phyloP scores from a whole-genome alignment of 2,888 invertebrate species.

The Caradrina kadenii region DNA sequence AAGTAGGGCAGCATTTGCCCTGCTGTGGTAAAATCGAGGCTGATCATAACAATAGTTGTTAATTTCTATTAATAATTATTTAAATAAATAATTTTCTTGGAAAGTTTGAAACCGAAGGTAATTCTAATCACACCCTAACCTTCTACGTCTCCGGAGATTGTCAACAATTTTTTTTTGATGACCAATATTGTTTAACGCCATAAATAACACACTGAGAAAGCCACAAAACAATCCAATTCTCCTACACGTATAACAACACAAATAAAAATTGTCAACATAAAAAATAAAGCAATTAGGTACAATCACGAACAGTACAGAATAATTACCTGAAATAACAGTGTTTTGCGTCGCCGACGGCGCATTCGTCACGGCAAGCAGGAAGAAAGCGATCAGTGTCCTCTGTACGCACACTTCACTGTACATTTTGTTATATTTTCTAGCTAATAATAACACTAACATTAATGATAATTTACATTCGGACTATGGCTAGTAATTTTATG shows the following conservation, averaged over 20 bases:
- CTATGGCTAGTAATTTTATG: conserved; percentile 54
- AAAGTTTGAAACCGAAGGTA: no score
- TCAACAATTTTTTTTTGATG: no score
- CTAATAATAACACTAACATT: conserved; percentile 73
- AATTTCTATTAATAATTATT: no score
- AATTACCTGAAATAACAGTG: conserved; percentile 80
- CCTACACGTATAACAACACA: background rate
- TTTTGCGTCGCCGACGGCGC: conserved; percentile 84
- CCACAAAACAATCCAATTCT: background rate
- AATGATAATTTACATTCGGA: conserved; percentile 63
- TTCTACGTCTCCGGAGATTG: no score
- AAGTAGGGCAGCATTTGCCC: no score
- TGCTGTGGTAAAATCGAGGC: no score
- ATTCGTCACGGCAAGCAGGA: conserved; percentile 78
- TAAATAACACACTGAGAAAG: background rate
- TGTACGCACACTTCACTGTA: conserved; percentile 76
- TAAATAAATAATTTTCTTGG: no score
- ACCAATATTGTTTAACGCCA: no score
- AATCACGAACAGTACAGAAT: conserved; percentile 22
- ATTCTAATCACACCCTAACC: no score
- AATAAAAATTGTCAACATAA: background rate
- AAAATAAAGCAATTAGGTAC: conserved; percentile 38
- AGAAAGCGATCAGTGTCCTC: conserved; percentile 78
- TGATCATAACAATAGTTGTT: no score
- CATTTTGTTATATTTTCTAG: conserved; percentile 83